Conservation (phyloP, 2,888 invertebrate genomes). For the Metellina segmentata region DNA sequence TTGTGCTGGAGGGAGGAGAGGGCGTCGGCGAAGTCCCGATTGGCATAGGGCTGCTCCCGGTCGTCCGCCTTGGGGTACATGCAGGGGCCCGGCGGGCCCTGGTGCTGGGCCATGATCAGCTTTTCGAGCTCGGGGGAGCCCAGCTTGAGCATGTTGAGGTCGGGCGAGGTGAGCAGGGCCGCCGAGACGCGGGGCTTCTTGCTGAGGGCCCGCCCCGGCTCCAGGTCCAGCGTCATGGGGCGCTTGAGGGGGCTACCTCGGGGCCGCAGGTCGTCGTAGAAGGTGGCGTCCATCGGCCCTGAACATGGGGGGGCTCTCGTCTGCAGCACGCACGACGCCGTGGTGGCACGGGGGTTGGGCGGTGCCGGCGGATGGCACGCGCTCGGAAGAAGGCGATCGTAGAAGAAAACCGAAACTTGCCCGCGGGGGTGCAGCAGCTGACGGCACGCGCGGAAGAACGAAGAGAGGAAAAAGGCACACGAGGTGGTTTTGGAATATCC, state of each 20-base stretch:
- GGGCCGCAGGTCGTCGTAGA: conserved; percentile 68
- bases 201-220: conserved; percentile 12
- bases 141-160: conserved; percentile 91
- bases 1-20: conserved; percentile 88
- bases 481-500: too few species aligned
- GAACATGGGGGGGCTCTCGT: conserved; percentile 61
- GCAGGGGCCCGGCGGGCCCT: conserved; percentile 80
- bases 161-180: conserved; percentile 82
- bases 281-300: conserved; percentile 72
- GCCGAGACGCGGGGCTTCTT: conserved; percentile 28
- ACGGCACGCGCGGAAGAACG: too few species aligned
- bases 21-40: conserved; percentile 92
- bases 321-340: conserved; percentile 68
- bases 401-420: neutral
- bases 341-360: conserved; percentile 15
- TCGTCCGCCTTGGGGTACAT: conserved; percentile 88
- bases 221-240: conserved; percentile 69
- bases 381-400: neutral
- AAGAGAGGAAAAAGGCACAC: too few species aligned
- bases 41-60: conserved; percentile 90
- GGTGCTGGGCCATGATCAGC: conserved; percentile 85
- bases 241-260: conserved; percentile 54
- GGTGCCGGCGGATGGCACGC: conserved; percentile 10
- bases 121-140: conserved; percentile 95
- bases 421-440: too few species aligned